Evolutionary conservation across 1,140 invertebrate genomes (phyloP), one percentile per base, ranked within the genome.

Genomic region (Trypoxylus dichotomus): DNA sequence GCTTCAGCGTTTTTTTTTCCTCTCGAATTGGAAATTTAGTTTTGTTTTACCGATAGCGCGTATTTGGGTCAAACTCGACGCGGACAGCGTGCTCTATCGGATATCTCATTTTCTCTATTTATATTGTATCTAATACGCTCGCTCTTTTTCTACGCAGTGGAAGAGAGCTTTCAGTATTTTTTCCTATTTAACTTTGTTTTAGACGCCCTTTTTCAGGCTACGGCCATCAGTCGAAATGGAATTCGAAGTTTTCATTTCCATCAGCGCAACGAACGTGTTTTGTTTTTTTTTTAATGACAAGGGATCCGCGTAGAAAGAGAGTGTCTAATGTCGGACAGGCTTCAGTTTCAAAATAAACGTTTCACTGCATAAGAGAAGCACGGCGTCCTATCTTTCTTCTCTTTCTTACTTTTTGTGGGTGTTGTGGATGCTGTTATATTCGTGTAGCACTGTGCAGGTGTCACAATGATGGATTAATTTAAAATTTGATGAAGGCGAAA

Each of bases 241-340:
- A 68, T 68, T 68, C 60, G 19, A 68, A 68, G 24, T 68, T 68
- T 68, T 29, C 60, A 68, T 68, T 68, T 68, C 24, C 21, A 68
- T 27, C 24, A 29, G 27, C 32, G 32, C 32, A 37, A 11, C 24
- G 60, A 68, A 19, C 24, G 60, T 24, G 24, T 54, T 6, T 54
- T 19, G 19, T 19, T 19, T 19, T 54, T 54, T n/a, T 54, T n/a
- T n/a, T 19, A n/a, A n/a, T 5, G 47, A n/a, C 13, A 13, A 15
- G 15, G 19, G 15, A 19, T 19, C 15, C 19, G 15, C 47, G 47
- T n/a, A 54, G n/a, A 19, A 54, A 19, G 15, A 19, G 19, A 19
- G 19, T 54, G 6, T 54, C 19, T 54, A 54, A 19, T 54, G 15
- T 6, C 15, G 19, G 15, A 19, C 15, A 54, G 19, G 15, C 7